Evolutionary conservation across 2,113 vertebrate species (phyloP).

Genomic region (Saiga tatarica): DNA sequence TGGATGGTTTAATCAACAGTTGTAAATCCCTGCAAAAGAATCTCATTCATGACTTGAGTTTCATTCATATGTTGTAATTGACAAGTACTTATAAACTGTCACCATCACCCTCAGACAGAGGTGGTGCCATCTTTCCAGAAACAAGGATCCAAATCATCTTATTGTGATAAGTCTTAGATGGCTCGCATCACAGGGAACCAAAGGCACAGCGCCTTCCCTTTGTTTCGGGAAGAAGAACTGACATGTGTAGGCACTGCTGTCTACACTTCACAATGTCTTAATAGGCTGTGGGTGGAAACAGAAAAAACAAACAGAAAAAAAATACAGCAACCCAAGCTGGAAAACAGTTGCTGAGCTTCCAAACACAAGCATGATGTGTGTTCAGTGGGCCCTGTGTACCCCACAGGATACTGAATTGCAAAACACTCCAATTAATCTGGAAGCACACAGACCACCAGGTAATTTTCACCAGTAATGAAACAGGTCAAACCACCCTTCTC

Average conservation of each 20-base stretch:
- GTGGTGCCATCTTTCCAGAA: not conserved
- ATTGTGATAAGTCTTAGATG: not conserved
- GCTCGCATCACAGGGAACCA: not conserved
- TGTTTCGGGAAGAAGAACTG: not conserved
- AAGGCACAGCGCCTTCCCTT: not conserved
- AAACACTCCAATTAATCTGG: not conserved
- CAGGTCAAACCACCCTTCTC: not conserved
- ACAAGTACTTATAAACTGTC: not conserved
- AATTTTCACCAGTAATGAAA: not conserved
- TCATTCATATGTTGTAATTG: not conserved
- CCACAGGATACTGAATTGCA: not conserved
- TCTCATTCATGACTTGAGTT: not conserved
- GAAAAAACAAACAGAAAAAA: not conserved
- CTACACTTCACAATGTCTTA: not conserved
- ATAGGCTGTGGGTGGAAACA: not conserved
- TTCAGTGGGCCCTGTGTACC: not conserved
- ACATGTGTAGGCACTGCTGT: rapidly evolving
- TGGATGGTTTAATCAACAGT: not conserved
- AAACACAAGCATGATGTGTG: not conserved
- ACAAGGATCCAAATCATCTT: not conserved
- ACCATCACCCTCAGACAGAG: not conserved
- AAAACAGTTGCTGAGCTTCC: not conserved
- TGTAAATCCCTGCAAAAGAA: not conserved
- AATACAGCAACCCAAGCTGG: not conserved
- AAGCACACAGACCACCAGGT: not conserved